Conservation (phyloP, 2,888 invertebrate genomes). For the Orthonevra nobilis region DNA sequence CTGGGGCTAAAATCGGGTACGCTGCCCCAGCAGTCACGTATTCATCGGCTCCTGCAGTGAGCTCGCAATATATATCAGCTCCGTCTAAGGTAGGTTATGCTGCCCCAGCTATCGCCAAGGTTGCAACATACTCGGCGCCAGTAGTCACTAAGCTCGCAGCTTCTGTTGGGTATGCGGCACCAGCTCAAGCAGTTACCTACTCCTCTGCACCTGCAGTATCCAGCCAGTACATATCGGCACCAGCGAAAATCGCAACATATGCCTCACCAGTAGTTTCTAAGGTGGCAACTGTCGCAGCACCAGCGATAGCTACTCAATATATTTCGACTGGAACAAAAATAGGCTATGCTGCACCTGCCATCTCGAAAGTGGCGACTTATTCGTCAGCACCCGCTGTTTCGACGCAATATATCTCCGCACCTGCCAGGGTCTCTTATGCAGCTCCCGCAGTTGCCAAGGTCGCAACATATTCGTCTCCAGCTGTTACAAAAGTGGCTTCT, state of each 20-base stretch:
- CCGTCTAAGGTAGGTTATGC: slow-evolving; percentile 72
- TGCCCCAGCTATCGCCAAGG: slow-evolving; percentile 75
- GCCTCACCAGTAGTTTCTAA: slow-evolving; percentile 71
- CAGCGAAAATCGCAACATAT: slow-evolving; percentile 43
- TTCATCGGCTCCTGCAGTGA: slow-evolving; percentile 69
- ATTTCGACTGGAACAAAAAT: slow-evolving; percentile 39
- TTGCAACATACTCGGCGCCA: slow-evolving; percentile 51
- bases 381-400: slow-evolving; percentile 72
- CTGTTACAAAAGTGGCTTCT: slow-evolving; percentile 34
- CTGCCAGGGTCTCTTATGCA: slow-evolving; percentile 68
- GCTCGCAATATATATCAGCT: slow-evolving; percentile 74
- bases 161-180: slow-evolving; percentile 65
- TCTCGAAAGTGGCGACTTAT: slow-evolving; percentile 64
- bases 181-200: slow-evolving; percentile 30
- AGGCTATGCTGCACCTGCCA: slow-evolving; percentile 60
- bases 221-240: slow-evolving; percentile 69
- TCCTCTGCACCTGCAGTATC: slow-evolving; percentile 72
- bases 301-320: slow-evolving; percentile 67
- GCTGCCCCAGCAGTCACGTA: slow-evolving; percentile 65
- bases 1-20: slow-evolving; percentile 27
- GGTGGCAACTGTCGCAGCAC: slow-evolving; percentile 71
- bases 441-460: slow-evolving; percentile 71
- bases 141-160: slow-evolving; percentile 36
- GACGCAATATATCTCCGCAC: slow-evolving; percentile 74
- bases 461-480: slow-evolving; percentile 72